Base-by-base conservation (phyloP, 2,797 vertebrate species). In the Scarus forsteni region DNA sequence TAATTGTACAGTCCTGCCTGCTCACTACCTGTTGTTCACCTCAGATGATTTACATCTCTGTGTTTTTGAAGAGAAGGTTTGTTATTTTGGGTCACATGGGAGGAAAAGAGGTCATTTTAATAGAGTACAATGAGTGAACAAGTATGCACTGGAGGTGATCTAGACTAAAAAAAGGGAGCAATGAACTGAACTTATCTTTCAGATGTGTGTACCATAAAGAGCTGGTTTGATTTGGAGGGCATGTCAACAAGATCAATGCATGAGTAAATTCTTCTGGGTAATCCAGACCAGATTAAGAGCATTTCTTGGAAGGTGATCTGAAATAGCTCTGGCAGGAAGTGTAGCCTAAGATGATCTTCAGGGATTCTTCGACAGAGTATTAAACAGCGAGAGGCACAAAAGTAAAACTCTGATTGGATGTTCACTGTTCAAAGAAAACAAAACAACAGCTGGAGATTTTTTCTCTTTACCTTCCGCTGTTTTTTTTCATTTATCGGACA, bases 281-380 rank as follows among this genome's bases (percentile, higher is more conserved):
- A 77, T 78, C 65, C 82, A 62, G 57, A 78, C 49, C 66, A 82
- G 89, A 89, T 90, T 92, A 90, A 67, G 77, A 27, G 57, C 16
- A 19, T 80, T 88, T 90, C 89, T 75, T 86, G 74, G 88, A 89
- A 90, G 84, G 81, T 80, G 84, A 50, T 60, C 71, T 63, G 54
- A 73, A 85, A 73, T 39, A 84, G 83, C 76, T 82, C 72, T 76
- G 61, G 79, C 81, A 77, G 64, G 80, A 67, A 64, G 64, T 75
- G 65, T 54, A 65, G 65, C 81, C 73, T 39, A 40, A 78, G 84
- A 90, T 85, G 83, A 87, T 86, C 88, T 80, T 70, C 54, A 53
- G 34, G 57, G 77, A 56, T 75, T 78, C 68, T 63, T 79, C 53
- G 44, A 79, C 74, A 62, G 57, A 44, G 78, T 62, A 78, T 86